phyloP scores from a whole-genome alignment of 2,888 invertebrate genomes.

The Amiota communis region DNA sequence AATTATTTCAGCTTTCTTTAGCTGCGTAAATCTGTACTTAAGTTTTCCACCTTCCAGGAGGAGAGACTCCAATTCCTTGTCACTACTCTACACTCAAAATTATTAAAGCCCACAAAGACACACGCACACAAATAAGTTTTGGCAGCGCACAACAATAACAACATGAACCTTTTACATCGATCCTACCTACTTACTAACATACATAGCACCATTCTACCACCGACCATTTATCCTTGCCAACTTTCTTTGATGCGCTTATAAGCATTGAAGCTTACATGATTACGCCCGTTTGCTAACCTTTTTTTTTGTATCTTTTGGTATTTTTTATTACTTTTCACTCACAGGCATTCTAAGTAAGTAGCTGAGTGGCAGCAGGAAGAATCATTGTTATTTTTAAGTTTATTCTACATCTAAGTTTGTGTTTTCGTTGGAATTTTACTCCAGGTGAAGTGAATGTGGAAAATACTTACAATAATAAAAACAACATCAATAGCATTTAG shows the following conservation, averaged over 20 bases:
- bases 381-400: conserved; percentile 29
- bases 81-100: neutral
- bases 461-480: neutral
- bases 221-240: neutral
- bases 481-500: conserved; percentile 25
- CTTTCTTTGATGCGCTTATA: conserved; percentile 26
- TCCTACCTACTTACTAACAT: neutral
- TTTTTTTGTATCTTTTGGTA: neutral
- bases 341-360: neutral
- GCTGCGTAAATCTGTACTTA: conserved; percentile 22
- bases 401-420: conserved; percentile 23
- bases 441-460: neutral
- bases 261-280: conserved; percentile 27
- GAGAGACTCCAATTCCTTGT: neutral
- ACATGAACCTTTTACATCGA: neutral
- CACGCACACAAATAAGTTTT: conserved; percentile 3
- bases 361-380: neutral
- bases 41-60: conserved; percentile 4
- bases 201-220: neutral
- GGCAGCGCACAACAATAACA: neutral
- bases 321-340: conserved; percentile 24
- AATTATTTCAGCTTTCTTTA: conserved; percentile 3
- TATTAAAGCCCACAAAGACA: neutral
- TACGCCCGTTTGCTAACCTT: conserved; percentile 2
- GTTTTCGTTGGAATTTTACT: conserved; percentile 22